phyloP scores from a whole-genome alignment of 2,888 invertebrate species.

The Acanthosoma haemorrhoidale region DNA sequence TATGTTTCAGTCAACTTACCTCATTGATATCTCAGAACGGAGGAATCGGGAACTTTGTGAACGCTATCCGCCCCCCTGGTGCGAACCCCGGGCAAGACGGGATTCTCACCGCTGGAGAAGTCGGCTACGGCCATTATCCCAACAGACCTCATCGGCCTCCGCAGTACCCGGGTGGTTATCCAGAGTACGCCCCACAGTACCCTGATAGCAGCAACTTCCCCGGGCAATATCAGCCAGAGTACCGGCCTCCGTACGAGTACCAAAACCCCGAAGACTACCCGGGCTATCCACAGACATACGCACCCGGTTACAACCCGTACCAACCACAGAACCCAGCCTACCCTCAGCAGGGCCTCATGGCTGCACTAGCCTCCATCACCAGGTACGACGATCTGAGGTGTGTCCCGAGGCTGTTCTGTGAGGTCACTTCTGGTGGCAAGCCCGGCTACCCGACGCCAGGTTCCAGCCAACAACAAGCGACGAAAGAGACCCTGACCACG shows the following conservation, averaged over 20 bases:
- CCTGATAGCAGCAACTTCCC: background rate
- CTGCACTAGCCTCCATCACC: constrained; percentile 57
- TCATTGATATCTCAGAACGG: constrained; percentile 38
- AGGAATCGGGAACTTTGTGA: constrained; percentile 32
- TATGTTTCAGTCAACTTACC: constrained; percentile 36
- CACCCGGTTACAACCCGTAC: constrained; percentile 8
- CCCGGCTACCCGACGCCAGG: constrained; percentile 43
- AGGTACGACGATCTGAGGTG: constrained; percentile 72
- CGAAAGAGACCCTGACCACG: constrained; percentile 53
- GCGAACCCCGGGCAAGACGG: constrained; percentile 25
- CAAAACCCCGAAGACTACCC: constrained; percentile 1
- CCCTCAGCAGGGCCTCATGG: constrained; percentile 45
- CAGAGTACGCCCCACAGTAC: background rate
- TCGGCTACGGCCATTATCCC: background rate
- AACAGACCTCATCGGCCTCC: background rate
- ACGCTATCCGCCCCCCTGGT: background rate
- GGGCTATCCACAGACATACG: background rate
- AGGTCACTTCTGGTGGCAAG: constrained; percentile 59
- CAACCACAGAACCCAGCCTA: constrained; percentile 24
- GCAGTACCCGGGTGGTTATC: background rate
- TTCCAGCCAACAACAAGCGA: constrained; percentile 32
- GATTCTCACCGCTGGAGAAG: background rate
- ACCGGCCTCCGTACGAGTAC: constrained; percentile 20
- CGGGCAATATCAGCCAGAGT: background rate
- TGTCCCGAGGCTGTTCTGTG: constrained; percentile 72